Evolutionary conservation across 2,113 vertebrate genomes (phyloP).

Genomic region (Trichomycterus rosablanca): DNA sequence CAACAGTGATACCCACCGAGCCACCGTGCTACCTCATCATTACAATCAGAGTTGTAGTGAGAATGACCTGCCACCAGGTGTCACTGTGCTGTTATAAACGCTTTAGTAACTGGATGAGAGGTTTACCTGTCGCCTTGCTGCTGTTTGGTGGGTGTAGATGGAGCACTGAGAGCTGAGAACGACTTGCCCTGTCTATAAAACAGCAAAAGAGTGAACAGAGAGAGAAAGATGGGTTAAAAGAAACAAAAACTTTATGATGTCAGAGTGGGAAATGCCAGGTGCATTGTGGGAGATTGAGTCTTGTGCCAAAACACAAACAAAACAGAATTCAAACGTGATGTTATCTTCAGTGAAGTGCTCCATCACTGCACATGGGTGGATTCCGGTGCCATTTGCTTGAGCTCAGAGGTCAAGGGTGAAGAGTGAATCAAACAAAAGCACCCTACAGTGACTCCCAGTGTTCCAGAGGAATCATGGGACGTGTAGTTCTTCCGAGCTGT

Average conservation of each 20-base stretch:
- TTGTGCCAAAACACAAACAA: constrained; percentile 17
- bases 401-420: constrained; percentile 12
- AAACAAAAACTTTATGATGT: background rate
- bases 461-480: constrained; percentile 15
- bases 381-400: background rate
- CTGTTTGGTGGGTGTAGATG: constrained; percentile 45
- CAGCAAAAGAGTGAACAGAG: background rate
- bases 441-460: background rate
- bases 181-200: constrained; percentile 34
- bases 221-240: background rate
- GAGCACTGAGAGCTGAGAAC: constrained; percentile 50
- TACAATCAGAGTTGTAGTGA: no score
- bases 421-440: no score
- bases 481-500: background rate
- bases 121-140: constrained; percentile 29
- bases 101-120: no score
- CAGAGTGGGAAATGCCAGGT: background rate
- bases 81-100: no score
- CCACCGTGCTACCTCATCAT: no score
- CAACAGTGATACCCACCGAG: no score
- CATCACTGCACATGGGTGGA: background rate
- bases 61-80: no score
- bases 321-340: constrained; percentile 1
- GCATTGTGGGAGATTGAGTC: background rate
- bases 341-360: background rate